phyloP scores from a whole-genome alignment of 1,140 invertebrate species.

The Plectrocnemia conspersa region DNA sequence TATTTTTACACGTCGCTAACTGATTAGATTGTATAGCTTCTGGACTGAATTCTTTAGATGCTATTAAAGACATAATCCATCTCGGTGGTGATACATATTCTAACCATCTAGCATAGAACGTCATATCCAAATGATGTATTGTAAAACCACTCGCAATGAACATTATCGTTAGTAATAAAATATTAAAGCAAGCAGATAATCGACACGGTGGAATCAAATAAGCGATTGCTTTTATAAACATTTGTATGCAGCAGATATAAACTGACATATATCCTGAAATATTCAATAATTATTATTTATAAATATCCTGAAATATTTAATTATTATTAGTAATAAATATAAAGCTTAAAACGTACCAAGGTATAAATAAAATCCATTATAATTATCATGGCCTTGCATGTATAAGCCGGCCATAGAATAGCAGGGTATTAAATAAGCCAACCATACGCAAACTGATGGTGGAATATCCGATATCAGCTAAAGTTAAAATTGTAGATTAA shows the following conservation, averaged over 20 bases:
- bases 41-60: constrained; percentile 61
- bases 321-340: too few species aligned
- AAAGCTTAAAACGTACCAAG: constrained; percentile 62
- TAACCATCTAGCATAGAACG: constrained; percentile 61
- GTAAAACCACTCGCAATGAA: constrained; percentile 66
- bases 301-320: constrained; percentile 5
- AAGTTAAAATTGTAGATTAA: constrained; percentile 10
- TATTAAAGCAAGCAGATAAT: constrained; percentile 55
- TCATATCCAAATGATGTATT: constrained; percentile 67
- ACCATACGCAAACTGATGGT: constrained; percentile 64
- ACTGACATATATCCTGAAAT: constrained; percentile 68
- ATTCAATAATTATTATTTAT: constrained; percentile 1
- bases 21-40: constrained; percentile 56
- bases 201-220: constrained; percentile 60
- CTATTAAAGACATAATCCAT: constrained; percentile 67
- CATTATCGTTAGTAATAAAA: constrained; percentile 59
- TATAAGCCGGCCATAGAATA: constrained; percentile 84
- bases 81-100: constrained; percentile 66
- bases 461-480: constrained; percentile 58
- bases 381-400: constrained; percentile 58
- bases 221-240: constrained; percentile 64
- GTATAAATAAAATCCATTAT: constrained; percentile 68
- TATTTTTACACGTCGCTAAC: constrained; percentile 58
- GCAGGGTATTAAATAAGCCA: constrained; percentile 78
- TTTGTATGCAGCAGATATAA: constrained; percentile 68